Evolutionary conservation across 2,113 vertebrate genomes (phyloP), one percentile per base, ranked within the genome.

Genomic region (Stigmatopora nigra): DNA sequence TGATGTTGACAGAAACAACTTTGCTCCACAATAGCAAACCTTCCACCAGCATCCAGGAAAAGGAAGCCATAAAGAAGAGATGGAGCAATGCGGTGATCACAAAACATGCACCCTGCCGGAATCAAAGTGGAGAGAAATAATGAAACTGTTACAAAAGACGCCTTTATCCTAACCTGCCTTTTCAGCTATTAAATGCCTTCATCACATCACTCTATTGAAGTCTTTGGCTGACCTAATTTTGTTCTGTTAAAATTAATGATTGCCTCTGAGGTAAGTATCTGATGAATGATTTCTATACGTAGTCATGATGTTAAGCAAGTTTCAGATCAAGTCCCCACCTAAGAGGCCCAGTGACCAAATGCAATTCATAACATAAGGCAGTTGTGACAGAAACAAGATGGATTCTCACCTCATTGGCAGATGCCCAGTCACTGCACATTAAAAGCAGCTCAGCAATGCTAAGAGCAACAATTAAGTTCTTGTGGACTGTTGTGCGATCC

Each of bases 31-130:
- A 90, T 36, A 96, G 90, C 68, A 96, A 86, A 0, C 93, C 95
- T 75, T 97, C 94, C 15, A 94, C 94, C 86, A 95, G 79, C 95
- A 96, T 95, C 95, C 95, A 96, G 0, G 92, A 93, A 84, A 96
- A 97, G 2, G 94, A 93, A 0, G 89, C 93, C 93, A 93, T 90
- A 89, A 94, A 97, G 86, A 95, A 93, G 59, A 96, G 90, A 47
- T 96, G 94, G 19, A 94, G 90, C 4, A 84, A 83, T 0, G 89
- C 92, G 0, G 95, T 95, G 78, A 96, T 83, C 0, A 77, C 19
- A 57, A 92, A 88, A 69, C 94, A 96, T 0, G 89, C 60, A 58
- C 76, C 90, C 95, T 97, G 77, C 8, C 8, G n/a, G 63, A 57
- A 65, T 44, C 0, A 15, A 31, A 20, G 41, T 61, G n/a, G 3